Percentiles rank a stretch among this genome's conserved stretches.
Evolutionary conservation across 2,888 invertebrate species (phyloP).

Genomic region (Gisinianus flammeolus): DNA sequence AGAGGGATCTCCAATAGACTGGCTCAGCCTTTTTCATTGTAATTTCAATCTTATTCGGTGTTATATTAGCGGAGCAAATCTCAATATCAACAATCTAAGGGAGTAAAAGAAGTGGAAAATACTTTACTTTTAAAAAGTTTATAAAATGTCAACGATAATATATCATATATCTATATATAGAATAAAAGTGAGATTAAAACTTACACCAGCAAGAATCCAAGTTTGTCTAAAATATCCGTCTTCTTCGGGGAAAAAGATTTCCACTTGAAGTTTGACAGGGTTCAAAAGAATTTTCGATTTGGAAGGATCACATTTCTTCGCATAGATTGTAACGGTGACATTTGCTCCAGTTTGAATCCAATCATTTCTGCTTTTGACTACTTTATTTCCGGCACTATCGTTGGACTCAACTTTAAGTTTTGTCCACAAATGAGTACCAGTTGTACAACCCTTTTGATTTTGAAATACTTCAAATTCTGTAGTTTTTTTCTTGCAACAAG

Average conservation of each 20-base stretch:
- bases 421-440: constrained; percentile 85
- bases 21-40: constrained; percentile 85
- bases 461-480: constrained; percentile 92
- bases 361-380: constrained; percentile 80
- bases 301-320: constrained; percentile 84
- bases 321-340: constrained; percentile 87
- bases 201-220: constrained; percentile 81
- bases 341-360: constrained; percentile 91
- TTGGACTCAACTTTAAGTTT: constrained; percentile 67
- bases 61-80: constrained; percentile 76
- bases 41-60: constrained; percentile 90
- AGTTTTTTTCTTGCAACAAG: constrained; percentile 91
- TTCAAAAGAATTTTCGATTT: constrained; percentile 79
- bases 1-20: constrained; percentile 81
- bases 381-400: constrained; percentile 45
- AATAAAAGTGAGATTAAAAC: no score
- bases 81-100: constrained; percentile 76
- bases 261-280: constrained; percentile 77
- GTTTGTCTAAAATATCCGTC: constrained; percentile 76
- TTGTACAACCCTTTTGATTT: constrained; percentile 86
- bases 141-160: no score
- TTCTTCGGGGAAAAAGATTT: constrained; percentile 79
- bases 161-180: no score
- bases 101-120: not conserved
- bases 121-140: no score